phyloP scores from a whole-genome alignment of 2,797 vertebrate genomes.

The Tarsius wallacei region DNA sequence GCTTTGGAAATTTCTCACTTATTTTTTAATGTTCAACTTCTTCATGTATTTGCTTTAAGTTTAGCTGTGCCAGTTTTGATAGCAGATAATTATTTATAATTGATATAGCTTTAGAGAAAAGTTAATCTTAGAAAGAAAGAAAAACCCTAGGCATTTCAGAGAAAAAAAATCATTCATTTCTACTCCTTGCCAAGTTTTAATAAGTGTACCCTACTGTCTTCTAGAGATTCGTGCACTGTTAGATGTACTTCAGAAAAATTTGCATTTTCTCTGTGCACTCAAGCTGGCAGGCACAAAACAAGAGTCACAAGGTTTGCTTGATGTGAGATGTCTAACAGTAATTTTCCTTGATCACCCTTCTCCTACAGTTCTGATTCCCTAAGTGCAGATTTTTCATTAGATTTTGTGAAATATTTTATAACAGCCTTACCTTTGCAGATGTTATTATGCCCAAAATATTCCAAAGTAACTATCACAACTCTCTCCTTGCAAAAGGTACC shows the following conservation, averaged over 20 bases:
- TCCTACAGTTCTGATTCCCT: conserved; percentile 78
- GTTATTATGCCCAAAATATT: conserved; percentile 57
- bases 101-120: conserved; percentile 79
- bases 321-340: conserved; percentile 85
- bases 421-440: conserved; percentile 74
- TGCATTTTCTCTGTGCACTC: conserved; percentile 87
- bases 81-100: conserved; percentile 85
- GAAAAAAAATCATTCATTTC: conserved; percentile 77
- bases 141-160: conserved; percentile 77
- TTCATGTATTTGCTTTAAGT: conserved; percentile 76
- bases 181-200: conserved; percentile 84
- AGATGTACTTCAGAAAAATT: conserved; percentile 88
- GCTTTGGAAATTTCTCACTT: conserved; percentile 45
- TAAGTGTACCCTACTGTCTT: conserved; percentile 87
- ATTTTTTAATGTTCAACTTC: conserved; percentile 83
- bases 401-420: conserved; percentile 84
- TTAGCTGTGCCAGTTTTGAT: conserved; percentile 69
- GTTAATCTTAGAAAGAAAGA: conserved; percentile 75
- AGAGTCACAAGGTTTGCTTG: conserved; percentile 82
- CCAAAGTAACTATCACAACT: not conserved
- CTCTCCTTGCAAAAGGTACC: not conserved
- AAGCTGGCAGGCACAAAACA: conserved; percentile 87
- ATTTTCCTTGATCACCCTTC: conserved; percentile 88
- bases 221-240: conserved; percentile 86
- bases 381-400: conserved; percentile 82